Conservation (phyloP, 53 echinoderm and acorn worm species). For the Holothuria leucospilota region DNA sequence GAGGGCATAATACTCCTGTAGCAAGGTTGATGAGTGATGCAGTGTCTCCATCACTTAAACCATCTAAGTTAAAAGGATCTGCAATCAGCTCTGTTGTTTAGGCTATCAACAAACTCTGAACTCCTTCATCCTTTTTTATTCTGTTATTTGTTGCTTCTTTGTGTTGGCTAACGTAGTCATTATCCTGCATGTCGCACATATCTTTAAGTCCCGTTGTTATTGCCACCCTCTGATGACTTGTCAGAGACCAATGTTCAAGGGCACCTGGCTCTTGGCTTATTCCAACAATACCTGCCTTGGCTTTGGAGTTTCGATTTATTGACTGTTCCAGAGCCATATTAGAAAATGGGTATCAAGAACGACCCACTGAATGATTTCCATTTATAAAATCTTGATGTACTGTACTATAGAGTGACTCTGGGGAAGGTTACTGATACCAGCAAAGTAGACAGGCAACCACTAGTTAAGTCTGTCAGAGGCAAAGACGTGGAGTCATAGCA, state of each 20-base stretch:
- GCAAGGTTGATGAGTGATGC: conserved; percentile 8
- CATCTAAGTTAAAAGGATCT: no score
- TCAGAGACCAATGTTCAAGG: no score
- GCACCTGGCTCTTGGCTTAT: no score
- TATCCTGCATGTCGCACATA: no score
- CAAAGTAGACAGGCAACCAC: conserved; percentile 43
- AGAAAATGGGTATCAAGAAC: neutral
- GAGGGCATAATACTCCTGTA: neutral
- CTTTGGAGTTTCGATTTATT: conserved; percentile 41
- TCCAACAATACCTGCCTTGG: neutral
- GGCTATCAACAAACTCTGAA: neutral
- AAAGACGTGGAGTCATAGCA: conserved; percentile 19
- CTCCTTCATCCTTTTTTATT: neutral
- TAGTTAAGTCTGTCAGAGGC: conserved; percentile 42
- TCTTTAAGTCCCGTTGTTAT: no score
- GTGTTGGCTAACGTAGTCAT: neutral
- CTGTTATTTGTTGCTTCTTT: neutral
- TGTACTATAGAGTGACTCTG: conserved; percentile 18
- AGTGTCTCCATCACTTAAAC: neutral
- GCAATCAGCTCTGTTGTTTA: neutral
- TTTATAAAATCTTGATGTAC: conserved; percentile 17
- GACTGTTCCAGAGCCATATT: neutral
- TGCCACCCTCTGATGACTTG: no score
- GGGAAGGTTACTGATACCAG: conserved; percentile 20
- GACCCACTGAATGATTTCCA: conserved; percentile 36